phyloP scores from a whole-genome alignment of 2,888 invertebrate genomes.

The Drosophila hamatofila region DNA sequence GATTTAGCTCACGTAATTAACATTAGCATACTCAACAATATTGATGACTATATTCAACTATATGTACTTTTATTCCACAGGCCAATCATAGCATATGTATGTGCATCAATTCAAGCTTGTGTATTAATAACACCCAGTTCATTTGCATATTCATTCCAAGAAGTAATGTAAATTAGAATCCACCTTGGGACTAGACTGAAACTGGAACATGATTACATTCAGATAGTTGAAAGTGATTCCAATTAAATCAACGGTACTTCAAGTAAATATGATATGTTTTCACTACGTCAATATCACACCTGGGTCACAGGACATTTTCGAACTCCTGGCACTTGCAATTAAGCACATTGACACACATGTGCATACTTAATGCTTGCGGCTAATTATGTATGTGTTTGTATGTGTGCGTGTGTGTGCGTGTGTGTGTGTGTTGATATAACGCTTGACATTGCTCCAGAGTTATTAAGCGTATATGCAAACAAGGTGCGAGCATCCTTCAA shows the following conservation, averaged over 20 bases:
- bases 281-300: slow-evolving; percentile 30
- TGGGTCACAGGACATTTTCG: slow-evolving; percentile 9
- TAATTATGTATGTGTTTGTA: slow-evolving; percentile 4
- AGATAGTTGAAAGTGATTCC: slow-evolving; percentile 2
- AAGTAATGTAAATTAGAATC: neutral
- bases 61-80: neutral
- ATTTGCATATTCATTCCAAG: neutral
- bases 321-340: slow-evolving; percentile 36
- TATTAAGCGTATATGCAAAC: slow-evolving; percentile 72
- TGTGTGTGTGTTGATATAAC: slow-evolving; percentile 12
- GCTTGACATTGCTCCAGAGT: slow-evolving; percentile 52
- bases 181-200: neutral
- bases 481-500: slow-evolving; percentile 50
- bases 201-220: neutral
- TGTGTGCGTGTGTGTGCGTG: neutral
- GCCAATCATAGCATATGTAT: neutral
- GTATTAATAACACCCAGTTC: neutral
- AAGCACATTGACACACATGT: slow-evolving; percentile 24
- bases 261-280: slow-evolving; percentile 24
- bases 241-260: slow-evolving; percentile 14
- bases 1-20: neutral
- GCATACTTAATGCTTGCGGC: slow-evolving; percentile 18
- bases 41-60: neutral
- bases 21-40: neutral
- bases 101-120: neutral